Evolutionary conservation across 2,888 invertebrate genomes (phyloP).

Genomic region (Melanostoma mellinum): DNA sequence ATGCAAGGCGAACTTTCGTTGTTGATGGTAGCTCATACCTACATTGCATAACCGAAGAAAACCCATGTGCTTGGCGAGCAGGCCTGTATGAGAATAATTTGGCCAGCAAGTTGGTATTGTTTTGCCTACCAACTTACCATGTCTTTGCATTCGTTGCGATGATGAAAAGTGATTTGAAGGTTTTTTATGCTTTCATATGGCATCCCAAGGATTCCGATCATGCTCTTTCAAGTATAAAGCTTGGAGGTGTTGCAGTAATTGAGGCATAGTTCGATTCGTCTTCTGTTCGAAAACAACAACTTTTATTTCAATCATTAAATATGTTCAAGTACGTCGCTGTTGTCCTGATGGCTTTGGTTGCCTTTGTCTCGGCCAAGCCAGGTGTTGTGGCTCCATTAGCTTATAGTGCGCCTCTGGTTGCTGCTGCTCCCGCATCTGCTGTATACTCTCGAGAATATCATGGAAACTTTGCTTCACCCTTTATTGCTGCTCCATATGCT

Average conservation of each 20-base stretch:
- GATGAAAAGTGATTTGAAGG: constrained; percentile 53
- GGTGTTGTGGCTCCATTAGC: constrained; percentile 79
- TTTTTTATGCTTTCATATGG: background rate
- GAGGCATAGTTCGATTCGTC: constrained; percentile 64
- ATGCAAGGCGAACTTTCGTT: constrained; percentile 39
- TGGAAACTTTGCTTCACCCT: constrained; percentile 81
- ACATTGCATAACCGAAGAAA: constrained; percentile 56
- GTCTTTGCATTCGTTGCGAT: constrained; percentile 55
- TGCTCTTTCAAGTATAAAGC: constrained; percentile 54
- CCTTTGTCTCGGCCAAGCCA: constrained; percentile 78
- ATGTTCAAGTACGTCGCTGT: constrained; percentile 75
- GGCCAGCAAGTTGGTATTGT: constrained; percentile 10
- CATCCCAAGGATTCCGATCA: constrained; percentile 48
- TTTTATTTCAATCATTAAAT: constrained; percentile 42
- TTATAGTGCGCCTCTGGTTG: constrained; percentile 81
- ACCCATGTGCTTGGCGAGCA: constrained; percentile 18
- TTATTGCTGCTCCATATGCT: constrained; percentile 76
- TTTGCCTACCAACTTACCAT: constrained; percentile 6
- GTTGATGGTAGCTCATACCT: constrained; percentile 10
- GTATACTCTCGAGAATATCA: constrained; percentile 84
- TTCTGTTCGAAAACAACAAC: constrained; percentile 61
- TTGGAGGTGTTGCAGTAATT: background rate
- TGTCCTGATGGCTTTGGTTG: constrained; percentile 78
- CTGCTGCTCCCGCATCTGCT: constrained; percentile 82
- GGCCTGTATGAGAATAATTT: constrained; percentile 33